Evolutionary conservation across 2,888 invertebrate genomes (phyloP), one percentile per base, ranked within the genome.

Genomic region (Xylocampa areola): DNA sequence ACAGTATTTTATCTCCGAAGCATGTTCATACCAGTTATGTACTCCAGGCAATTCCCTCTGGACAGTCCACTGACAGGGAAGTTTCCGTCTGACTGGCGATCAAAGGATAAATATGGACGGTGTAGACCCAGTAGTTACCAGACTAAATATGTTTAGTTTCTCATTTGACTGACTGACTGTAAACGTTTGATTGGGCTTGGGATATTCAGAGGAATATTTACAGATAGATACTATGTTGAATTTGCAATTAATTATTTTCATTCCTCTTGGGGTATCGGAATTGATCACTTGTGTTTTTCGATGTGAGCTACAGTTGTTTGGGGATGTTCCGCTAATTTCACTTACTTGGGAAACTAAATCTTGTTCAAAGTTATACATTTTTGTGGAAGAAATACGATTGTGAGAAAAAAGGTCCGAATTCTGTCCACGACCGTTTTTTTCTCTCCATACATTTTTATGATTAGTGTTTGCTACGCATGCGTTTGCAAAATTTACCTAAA

Each of bases 81-180:
- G 48, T 78, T 80, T 79, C 64, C 55, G 32, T 51, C 35, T 57
- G 70, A 53, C 53, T 70, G 64, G 52, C 43, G 23, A 52, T 74
- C 75, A 72, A 74, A 74, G 57, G 62, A 67, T 60, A 37, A 49
- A 58, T 53, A 49, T 41, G 29, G 43, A 51, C 40, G 45, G 14
- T 41, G 47, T 44, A 61, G 52, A 13, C 25, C 36, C 27, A 11
- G 39, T 44, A 33, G 33, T 35, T 53, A 54, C 29, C n/a, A 21
- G 35, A 36, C 51, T 63, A 52, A 68, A 68, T 37, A 73, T 58
- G 33, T 54, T 73, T 44, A 68, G 51, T 32, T 50, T 33, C 44
- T 33, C 19, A 32, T 68, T 55, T 53, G 55, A 73, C 50, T 50
- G 67, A 60, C 52, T 49, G 61, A 61, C 33, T 72, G 29, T 11